Conservation (phyloP, 2,113 vertebrate genomes). For the Micronisus gabar region DNA sequence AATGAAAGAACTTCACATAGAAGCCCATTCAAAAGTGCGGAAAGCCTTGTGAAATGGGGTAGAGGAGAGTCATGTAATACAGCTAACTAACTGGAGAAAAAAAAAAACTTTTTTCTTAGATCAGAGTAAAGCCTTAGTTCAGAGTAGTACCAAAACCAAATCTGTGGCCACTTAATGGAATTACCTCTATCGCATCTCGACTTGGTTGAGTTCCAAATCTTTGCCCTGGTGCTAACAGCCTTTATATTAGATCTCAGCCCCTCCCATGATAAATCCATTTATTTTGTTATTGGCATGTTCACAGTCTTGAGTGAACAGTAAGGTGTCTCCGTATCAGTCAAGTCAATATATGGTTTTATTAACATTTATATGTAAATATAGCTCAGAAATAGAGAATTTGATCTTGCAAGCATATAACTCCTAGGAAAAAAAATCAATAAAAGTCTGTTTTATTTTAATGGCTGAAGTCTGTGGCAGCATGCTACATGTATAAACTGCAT, state of each 20-base stretch:
- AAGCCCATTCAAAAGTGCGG: background rate
- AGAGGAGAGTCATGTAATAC: background rate
- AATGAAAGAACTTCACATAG: background rate
- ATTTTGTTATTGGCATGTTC: background rate
- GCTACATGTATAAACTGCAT: background rate
- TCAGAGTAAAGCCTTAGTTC: background rate
- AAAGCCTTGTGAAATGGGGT: background rate
- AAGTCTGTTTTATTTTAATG: background rate
- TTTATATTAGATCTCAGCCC: background rate
- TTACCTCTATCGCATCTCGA: background rate
- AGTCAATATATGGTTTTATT: background rate
- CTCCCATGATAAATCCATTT: background rate
- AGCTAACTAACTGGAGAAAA: background rate
- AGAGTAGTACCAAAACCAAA: background rate
- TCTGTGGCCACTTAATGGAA: background rate
- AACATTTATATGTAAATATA: background rate
- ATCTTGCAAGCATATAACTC: background rate
- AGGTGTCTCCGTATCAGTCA: background rate
- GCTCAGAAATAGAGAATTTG: background rate
- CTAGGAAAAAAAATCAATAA: background rate
- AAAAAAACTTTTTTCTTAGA: background rate
- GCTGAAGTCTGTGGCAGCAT: background rate
- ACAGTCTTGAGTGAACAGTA: background rate
- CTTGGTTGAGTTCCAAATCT: slow-evolving; percentile 5
- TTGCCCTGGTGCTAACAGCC: background rate